Evolutionary conservation across 1,140 invertebrate genomes (phyloP).

Genomic region (Scaptomyza hsui): DNA sequence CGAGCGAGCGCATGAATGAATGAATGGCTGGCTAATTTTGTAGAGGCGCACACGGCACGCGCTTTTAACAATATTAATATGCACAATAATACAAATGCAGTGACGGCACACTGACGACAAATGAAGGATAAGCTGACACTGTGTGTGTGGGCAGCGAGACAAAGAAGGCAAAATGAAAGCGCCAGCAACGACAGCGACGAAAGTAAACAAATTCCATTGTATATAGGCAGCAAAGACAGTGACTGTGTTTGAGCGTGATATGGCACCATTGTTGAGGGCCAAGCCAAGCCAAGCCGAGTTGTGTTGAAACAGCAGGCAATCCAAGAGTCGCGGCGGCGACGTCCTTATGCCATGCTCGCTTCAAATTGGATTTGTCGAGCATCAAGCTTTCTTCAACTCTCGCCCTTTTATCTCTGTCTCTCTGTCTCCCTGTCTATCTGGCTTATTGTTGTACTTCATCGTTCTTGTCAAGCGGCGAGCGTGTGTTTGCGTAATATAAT

Average conservation of each 20-base stretch:
- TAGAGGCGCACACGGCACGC: constrained; percentile 57
- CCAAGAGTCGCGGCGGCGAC: constrained; percentile 1
- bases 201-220: constrained; percentile 67
- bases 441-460: constrained; percentile 15
- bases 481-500: constrained; percentile 73
- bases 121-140: constrained; percentile 49
- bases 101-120: constrained; percentile 29
- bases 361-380: constrained; percentile 61
- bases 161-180: constrained; percentile 37
- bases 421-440: neutral
- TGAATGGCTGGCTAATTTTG: constrained; percentile 79
- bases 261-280: constrained; percentile 13
- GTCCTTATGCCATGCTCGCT: neutral
- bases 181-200: constrained; percentile 10
- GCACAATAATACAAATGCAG: constrained; percentile 72
- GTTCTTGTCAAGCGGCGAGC: constrained; percentile 20
- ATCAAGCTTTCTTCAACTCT: neutral
- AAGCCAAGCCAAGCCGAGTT: no score
- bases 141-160: constrained; percentile 7
- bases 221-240: neutral
- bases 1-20: constrained; percentile 53
- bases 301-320: constrained; percentile 27
- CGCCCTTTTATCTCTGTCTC: neutral
- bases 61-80: constrained; percentile 81
- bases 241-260: constrained; percentile 33